phyloP scores from a whole-genome alignment of 2,113 vertebrate species.

The Jacana jacana region DNA sequence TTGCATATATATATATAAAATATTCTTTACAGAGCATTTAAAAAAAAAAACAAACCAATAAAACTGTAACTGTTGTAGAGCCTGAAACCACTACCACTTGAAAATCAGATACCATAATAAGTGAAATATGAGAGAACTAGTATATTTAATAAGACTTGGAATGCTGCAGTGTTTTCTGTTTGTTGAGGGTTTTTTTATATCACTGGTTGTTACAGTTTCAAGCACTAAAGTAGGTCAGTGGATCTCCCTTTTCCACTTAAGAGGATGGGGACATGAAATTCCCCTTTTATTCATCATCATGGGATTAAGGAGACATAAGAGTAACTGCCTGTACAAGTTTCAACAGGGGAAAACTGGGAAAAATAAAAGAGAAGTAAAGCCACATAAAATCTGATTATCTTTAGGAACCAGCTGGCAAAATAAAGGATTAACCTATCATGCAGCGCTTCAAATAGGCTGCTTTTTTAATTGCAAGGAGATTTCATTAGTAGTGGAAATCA shows the following conservation, averaged over 20 bases:
- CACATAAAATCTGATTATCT: background rate
- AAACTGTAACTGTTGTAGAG: background rate
- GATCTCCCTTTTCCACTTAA: background rate
- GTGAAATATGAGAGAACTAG: background rate
- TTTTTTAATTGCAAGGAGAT: background rate
- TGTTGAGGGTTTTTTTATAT: background rate
- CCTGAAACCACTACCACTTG: background rate
- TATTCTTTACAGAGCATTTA: background rate
- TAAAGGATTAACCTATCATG: background rate
- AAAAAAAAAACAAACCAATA: background rate
- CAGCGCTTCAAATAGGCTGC: background rate
- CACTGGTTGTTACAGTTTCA: background rate
- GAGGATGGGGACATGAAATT: background rate
- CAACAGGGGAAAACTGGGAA: background rate
- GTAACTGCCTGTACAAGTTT: background rate
- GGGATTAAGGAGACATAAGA: background rate
- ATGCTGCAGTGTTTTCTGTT: background rate
- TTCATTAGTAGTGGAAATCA: conserved; percentile 21
- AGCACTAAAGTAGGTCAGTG: background rate
- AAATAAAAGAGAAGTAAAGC: background rate
- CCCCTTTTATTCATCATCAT: background rate
- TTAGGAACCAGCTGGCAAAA: background rate
- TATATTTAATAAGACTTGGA: background rate
- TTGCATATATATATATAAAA: background rate
- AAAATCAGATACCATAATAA: background rate